Evolutionary conservation across 2,797 vertebrate species (phyloP).

Genomic region (Channa striata): DNA sequence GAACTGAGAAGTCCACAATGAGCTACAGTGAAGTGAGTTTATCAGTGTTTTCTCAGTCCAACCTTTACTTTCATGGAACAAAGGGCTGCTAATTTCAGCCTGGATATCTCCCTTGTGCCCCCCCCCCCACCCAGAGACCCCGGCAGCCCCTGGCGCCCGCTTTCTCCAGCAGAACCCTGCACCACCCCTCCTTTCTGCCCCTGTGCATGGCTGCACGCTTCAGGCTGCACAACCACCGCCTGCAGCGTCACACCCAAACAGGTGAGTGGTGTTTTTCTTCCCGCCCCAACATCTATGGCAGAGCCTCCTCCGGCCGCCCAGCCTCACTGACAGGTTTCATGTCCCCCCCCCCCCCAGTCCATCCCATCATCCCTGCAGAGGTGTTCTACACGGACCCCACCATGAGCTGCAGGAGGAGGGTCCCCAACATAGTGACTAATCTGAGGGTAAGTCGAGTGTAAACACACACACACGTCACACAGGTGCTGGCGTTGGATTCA

Average conservation of each 20-base stretch:
- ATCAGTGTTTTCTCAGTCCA: too few relatives aligned
- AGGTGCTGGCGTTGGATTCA: too few relatives aligned
- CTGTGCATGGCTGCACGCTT: constrained; percentile 36
- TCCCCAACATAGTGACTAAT: constrained; percentile 49
- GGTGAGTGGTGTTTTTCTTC: constrained; percentile 12
- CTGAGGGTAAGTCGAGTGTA: constrained; percentile 44
- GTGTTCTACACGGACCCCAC: constrained; percentile 64
- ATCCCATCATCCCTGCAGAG: constrained; percentile 38
- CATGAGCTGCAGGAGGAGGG: constrained; percentile 36
- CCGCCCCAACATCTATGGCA: background rate
- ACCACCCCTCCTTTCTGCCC: constrained; percentile 63
- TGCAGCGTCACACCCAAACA: background rate
- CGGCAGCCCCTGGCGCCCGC: constrained; percentile 6
- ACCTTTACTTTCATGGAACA: background rate
- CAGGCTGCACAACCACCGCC: accelerated
- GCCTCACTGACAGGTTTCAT: background rate
- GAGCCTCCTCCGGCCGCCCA: background rate
- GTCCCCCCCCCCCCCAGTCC: constrained; percentile 23
- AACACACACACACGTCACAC: too few relatives aligned
- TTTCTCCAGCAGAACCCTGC: constrained; percentile 53
- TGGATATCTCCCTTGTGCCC: background rate
- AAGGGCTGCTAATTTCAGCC: too few relatives aligned
- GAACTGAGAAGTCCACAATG: constrained; percentile 11
- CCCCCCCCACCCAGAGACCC: constrained; percentile 6
- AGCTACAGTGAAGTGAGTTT: constrained; percentile 35